Conservation (phyloP, 2,797 vertebrate species). For the Gymnopithys bicolor region DNA sequence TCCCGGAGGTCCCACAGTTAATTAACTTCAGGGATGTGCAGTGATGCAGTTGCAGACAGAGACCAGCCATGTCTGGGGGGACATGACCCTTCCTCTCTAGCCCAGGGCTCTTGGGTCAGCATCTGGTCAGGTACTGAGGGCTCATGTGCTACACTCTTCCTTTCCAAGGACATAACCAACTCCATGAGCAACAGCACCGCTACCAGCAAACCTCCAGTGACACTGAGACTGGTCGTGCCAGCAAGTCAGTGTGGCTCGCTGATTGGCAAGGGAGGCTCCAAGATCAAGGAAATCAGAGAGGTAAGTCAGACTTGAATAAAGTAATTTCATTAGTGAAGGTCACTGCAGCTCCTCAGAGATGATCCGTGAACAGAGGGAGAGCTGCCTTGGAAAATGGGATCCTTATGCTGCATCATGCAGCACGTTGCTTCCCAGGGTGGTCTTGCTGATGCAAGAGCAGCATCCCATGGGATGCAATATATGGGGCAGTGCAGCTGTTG, state of each 20-base stretch:
- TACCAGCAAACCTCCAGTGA: slow-evolving; percentile 94
- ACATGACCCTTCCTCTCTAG: neutral
- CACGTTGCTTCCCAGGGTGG: rapidly evolving
- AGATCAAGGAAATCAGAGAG: slow-evolving; percentile 98
- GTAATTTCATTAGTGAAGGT: rapidly evolving
- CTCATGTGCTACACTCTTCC: neutral
- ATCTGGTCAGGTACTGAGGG: too few species aligned
- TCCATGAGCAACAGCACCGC: slow-evolving; percentile 98
- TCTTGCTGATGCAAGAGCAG: neutral
- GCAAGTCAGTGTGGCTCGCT: slow-evolving; percentile 95
- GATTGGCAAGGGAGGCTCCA: slow-evolving; percentile 95
- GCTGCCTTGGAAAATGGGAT: neutral
- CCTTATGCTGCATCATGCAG: neutral
- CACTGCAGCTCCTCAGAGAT: neutral
- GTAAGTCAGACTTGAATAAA: slow-evolving; percentile 62
- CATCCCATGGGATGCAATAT: rapidly evolving
- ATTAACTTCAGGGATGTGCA: neutral
- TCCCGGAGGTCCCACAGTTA: neutral
- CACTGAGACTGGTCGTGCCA: slow-evolving; percentile 90
- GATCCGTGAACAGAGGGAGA: rapidly evolving
- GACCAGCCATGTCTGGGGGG: neutral
- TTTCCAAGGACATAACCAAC: slow-evolving; percentile 92
- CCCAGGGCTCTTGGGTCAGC: neutral
- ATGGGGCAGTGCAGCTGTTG: rapidly evolving
- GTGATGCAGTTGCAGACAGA: neutral